Evolutionary conservation across 2,797 vertebrate genomes (phyloP), one percentile per base, ranked within the genome.

Genomic region (Bucorvus abyssinicus): DNA sequence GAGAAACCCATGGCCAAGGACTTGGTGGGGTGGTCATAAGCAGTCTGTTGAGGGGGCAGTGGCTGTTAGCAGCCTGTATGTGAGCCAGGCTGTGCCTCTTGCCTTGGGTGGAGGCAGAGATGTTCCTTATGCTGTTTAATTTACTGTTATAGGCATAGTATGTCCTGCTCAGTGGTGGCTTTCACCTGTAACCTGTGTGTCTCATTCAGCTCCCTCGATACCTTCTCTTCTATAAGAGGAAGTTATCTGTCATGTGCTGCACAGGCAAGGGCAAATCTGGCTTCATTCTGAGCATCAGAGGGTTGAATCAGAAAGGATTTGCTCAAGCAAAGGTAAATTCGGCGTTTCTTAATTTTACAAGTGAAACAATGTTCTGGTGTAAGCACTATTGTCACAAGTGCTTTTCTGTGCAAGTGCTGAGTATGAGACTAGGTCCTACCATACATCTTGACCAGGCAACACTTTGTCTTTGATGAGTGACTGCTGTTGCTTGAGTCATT

Each of bases 401-500:
- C 57, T 83, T 76, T 86, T 55, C 53, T 57, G 65, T 63, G 76
- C 73, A 84, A 73, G 56, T 1, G 1, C 59, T 67, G 61, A 70
- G n/a, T 42, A 3, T 78, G 52, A 79, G 87, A 82, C 70, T 32
- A 44, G 83, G 57, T 67, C 63, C 45, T 55, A 63, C 56, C 32
- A 42, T 44, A 47, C 26, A 56, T 32, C 70, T 74, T 89, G 85
- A 88, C 70, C 59, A 70, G 74, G 56, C 61, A 89, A 40, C 0
- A 0, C 49, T 84, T 53, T 57, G 57, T 59, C 81, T 89, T 71
- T 81, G 89, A 71, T 17, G 17, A 55, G 22, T 0, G 16, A 94
- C 29, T 74, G 67, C 57, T 90, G 29, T n/a, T 88, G 44, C 49
- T 93, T 86, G 85, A 96, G 70, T 96, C 70, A 91, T 94, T 87